Evolutionary conservation across 2,113 vertebrate species (phyloP).

Genomic region (Lates calcarifer): DNA sequence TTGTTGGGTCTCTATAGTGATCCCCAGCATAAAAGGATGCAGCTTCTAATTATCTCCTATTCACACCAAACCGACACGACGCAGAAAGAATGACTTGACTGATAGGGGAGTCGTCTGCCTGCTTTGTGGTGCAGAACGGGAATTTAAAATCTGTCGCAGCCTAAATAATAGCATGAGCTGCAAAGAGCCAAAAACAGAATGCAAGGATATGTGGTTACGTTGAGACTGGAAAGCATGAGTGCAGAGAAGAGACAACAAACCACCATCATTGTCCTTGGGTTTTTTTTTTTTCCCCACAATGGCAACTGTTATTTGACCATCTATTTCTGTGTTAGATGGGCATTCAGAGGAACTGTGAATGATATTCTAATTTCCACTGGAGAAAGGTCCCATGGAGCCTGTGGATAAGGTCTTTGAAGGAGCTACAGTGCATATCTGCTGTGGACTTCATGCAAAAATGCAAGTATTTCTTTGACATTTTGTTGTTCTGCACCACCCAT

Average conservation of each 20-base stretch:
- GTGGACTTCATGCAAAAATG: no score
- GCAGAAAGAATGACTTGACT: slow-evolving; percentile 63
- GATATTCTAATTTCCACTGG: slow-evolving; percentile 41
- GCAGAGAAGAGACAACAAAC: slow-evolving; percentile 23
- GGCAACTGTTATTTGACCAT: slow-evolving; percentile 19
- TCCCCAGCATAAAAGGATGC: slow-evolving; percentile 68
- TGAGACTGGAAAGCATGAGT: slow-evolving; percentile 21
- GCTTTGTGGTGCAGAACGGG: slow-evolving; percentile 59
- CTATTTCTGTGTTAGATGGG: slow-evolving; percentile 10
- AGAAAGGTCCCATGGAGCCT: slow-evolving; percentile 19
- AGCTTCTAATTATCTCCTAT: slow-evolving; percentile 77
- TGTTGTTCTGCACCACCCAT: slow-evolving; percentile 9
- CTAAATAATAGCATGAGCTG: slow-evolving; percentile 51
- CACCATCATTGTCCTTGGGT: slow-evolving; percentile 1
- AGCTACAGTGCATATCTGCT: slow-evolving; percentile 11
- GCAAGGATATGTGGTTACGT: neutral
- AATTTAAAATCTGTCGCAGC: slow-evolving; percentile 55
- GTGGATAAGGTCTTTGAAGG: slow-evolving; percentile 40
- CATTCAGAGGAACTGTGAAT: slow-evolving; percentile 41
- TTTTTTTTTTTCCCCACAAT: slow-evolving; percentile 8
- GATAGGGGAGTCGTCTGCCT: slow-evolving; percentile 54
- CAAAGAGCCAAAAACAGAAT: slow-evolving; percentile 30
- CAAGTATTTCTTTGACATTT: no score
- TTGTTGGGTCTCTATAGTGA: slow-evolving; percentile 72
- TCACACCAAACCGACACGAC: slow-evolving; percentile 61